A percentile compares a stretch with the other conserved stretches of the same genome.
Conservation (phyloP, 2,113 vertebrate genomes). For the Opisthocomus hoazin region DNA sequence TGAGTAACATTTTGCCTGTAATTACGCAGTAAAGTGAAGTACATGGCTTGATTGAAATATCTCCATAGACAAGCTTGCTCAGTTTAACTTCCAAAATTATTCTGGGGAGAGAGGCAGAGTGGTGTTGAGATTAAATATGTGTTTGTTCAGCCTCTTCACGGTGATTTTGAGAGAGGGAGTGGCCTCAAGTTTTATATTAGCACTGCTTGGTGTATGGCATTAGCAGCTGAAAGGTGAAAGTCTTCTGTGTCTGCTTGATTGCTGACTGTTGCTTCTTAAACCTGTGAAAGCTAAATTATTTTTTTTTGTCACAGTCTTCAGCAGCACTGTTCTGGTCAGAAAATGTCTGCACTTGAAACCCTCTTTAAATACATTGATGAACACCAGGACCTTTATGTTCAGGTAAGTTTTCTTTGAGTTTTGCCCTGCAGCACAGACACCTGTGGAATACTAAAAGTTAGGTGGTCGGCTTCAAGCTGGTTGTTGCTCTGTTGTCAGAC, state of each 20-base stretch:
- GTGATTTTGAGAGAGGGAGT: not conserved
- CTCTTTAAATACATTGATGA: slow-evolving; percentile 90
- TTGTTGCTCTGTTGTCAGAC: too few species aligned
- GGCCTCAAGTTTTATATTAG: not conserved
- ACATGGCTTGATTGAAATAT: not conserved
- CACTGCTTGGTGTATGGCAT: not conserved
- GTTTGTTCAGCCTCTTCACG: not conserved
- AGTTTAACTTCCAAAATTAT: not conserved
- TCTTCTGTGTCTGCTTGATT: not conserved
- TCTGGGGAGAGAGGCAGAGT: not conserved
- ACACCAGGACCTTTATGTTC: slow-evolving; percentile 87
- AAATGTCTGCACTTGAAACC: slow-evolving; percentile 79
- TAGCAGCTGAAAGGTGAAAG: not conserved
- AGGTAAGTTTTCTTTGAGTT: slow-evolving; percentile 70
- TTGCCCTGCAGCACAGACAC: not conserved
- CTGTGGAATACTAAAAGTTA: not conserved
- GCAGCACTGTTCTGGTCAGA: not conserved
- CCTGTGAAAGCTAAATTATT: not conserved
- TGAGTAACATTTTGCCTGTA: not conserved
- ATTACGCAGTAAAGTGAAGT: not conserved
- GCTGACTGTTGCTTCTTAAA: not conserved
- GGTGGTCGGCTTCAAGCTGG: not conserved
- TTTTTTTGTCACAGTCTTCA: not conserved
- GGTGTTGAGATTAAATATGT: not conserved
- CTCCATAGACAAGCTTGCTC: not conserved